phyloP scores from a whole-genome alignment of 2,888 invertebrate species.

The Phyllotreta cruciferae region DNA sequence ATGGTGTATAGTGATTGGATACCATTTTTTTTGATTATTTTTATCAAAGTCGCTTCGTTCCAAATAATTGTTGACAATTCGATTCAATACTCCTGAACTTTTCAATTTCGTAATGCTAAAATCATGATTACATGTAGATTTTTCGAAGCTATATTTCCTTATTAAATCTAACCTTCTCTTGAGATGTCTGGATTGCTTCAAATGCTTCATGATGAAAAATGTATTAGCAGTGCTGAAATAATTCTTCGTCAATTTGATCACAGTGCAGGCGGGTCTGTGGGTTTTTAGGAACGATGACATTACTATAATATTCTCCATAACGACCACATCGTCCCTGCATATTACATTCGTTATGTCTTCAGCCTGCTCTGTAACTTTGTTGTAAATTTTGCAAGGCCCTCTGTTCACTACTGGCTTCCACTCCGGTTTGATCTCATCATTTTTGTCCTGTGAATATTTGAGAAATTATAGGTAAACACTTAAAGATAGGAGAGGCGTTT shows the following conservation, averaged over 20 bases:
- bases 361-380: conserved; percentile 31
- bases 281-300: conserved; percentile 48
- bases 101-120: conserved; percentile 55
- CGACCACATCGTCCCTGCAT: conserved; percentile 54
- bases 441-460: conserved; percentile 38
- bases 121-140: conserved; percentile 26
- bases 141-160: no score
- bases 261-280: conserved; percentile 46
- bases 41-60: conserved; percentile 34
- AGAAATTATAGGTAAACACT: not conserved
- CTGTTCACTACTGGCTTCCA: conserved; percentile 56
- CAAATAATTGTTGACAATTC: conserved; percentile 58
- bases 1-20: conserved; percentile 52
- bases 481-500: not conserved
- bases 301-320: conserved; percentile 57
- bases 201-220: conserved; percentile 45
- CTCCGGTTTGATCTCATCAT: conserved; percentile 39
- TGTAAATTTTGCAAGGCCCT: conserved; percentile 49
- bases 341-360: conserved; percentile 51
- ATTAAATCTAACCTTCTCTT: conserved; percentile 50
- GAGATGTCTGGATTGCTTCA: conserved; percentile 46
- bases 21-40: conserved; percentile 34
- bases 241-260: conserved; percentile 43
- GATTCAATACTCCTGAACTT: conserved; percentile 56
- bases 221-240: conserved; percentile 49